Conservation (phyloP, 1,140 invertebrate species). For the Meloidogyne floridensis region DNA sequence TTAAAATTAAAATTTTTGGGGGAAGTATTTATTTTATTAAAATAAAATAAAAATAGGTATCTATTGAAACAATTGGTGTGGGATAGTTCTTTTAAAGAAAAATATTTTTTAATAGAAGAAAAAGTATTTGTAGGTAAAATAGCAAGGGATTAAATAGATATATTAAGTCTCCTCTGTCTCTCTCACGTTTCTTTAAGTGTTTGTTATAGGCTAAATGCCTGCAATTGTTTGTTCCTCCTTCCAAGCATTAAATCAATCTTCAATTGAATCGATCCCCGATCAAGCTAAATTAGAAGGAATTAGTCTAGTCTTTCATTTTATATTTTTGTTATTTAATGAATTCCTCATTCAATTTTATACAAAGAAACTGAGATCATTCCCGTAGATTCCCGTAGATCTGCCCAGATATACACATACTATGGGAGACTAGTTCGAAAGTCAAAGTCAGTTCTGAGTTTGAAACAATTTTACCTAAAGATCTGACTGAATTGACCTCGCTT, state of each 20-base stretch:
- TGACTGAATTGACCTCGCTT: too few species aligned
- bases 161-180: slow-evolving; percentile 8
- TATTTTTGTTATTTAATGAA: not conserved
- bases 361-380: too few species aligned
- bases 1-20: too few species aligned
- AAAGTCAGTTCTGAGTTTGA: too few species aligned
- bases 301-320: too few species aligned
- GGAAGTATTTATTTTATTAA: too few species aligned
- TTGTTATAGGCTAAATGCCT: not conserved
- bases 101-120: not conserved
- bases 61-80: not conserved
- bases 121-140: not conserved
- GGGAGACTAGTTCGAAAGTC: too few species aligned
- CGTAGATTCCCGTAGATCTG: too few species aligned
- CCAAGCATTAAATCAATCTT: not conserved
- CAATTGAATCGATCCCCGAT: slow-evolving; percentile 1
- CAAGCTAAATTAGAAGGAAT: not conserved
- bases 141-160: not conserved
- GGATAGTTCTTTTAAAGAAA: not conserved
- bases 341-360: not conserved
- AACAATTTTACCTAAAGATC: too few species aligned
- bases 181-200: not conserved
- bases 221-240: slow-evolving; percentile 4
- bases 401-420: too few species aligned
- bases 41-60: too few species aligned